Conservation (phyloP, 2,113 vertebrate genomes). For the Cichladusa arquata region DNA sequence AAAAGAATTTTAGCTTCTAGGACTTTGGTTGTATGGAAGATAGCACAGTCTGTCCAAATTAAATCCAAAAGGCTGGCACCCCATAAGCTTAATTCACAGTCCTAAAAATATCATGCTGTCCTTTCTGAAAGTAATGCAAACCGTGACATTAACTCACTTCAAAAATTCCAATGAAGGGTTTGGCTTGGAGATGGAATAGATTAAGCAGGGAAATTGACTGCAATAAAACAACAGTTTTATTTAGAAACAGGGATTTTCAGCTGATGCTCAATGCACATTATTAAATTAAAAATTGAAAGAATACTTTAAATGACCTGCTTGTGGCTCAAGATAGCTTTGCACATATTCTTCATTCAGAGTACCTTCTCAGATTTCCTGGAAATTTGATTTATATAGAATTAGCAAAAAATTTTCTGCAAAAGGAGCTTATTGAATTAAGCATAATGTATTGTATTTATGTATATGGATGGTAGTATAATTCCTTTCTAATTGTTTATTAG, state of each 20-base stretch:
- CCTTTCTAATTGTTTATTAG: background rate
- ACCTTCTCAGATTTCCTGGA: background rate
- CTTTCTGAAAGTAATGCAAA: slow-evolving; percentile 42
- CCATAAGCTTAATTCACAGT: background rate
- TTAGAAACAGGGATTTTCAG: background rate
- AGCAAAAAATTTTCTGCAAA: background rate
- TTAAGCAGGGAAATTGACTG: background rate
- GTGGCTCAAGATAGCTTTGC: background rate
- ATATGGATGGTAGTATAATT: background rate
- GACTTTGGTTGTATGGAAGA: background rate
- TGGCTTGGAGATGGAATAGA: background rate
- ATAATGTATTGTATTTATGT: background rate
- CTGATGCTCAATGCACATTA: background rate
- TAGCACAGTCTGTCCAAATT: background rate
- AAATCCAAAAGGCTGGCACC: slow-evolving; percentile 7
- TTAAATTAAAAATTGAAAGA: background rate
- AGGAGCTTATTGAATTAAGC: background rate
- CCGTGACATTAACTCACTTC: background rate
- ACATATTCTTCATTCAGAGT: background rate
- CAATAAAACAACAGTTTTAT: background rate
- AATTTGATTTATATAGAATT: background rate
- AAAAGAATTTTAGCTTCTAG: background rate
- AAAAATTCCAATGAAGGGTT: background rate
- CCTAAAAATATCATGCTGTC: slow-evolving; percentile 19
- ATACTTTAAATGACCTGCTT: background rate